Percentiles rank a stretch among this genome's conserved stretches.
phyloP scores from a whole-genome alignment of 2,113 vertebrate species.

The Enhydra lutris region DNA sequence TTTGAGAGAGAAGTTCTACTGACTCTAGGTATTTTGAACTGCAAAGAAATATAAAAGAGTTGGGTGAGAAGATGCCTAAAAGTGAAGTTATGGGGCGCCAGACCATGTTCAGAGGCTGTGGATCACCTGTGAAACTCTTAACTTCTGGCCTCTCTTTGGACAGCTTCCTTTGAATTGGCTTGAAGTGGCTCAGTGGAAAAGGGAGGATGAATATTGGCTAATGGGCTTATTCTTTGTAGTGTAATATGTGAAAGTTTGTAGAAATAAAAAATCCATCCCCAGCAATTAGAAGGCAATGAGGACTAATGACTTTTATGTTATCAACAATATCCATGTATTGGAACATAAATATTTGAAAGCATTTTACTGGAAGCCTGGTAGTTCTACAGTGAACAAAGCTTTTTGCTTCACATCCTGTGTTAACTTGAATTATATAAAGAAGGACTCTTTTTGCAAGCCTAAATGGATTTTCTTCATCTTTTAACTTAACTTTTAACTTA shows the following conservation, averaged over 20 bases:
- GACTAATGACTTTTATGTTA: not conserved
- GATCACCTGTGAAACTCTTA: not conserved
- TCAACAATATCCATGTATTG: not conserved
- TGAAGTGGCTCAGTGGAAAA: not conserved
- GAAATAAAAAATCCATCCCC: constrained; percentile 3
- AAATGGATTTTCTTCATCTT: constrained; percentile 18
- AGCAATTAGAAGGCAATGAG: not conserved
- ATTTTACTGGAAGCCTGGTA: not conserved
- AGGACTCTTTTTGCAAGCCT: not conserved
- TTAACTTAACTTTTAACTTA: constrained; percentile 22
- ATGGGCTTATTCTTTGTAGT: not conserved
- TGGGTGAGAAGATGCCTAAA: not conserved
- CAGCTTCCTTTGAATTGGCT: not conserved
- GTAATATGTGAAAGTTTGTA: not conserved
- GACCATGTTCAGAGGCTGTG: not conserved
- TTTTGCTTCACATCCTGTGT: not conserved
- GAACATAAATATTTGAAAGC: constrained; percentile 31
- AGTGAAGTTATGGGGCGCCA: not conserved
- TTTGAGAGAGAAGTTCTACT: not conserved
- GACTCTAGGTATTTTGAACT: constrained; percentile 26
- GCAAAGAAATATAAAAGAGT: not conserved
- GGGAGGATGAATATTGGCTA: not conserved
- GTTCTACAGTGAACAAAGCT: not conserved
- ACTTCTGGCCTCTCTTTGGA: not conserved
- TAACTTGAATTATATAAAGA: constrained; percentile 25